Evolutionary conservation across 2,113 vertebrate species (phyloP).

Genomic region (Clarias magur): DNA sequence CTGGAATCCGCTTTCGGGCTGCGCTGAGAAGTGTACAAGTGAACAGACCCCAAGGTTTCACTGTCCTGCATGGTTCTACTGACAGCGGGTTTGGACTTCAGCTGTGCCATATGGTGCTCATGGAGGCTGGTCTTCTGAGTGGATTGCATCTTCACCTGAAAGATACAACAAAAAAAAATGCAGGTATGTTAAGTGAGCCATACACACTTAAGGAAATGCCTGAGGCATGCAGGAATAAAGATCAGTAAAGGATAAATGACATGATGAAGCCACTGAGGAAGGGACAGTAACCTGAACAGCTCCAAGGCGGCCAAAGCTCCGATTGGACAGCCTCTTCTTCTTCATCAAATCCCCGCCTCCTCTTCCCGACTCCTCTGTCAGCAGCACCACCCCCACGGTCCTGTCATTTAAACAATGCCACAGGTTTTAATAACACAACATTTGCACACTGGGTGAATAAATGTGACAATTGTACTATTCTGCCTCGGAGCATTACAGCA

Average conservation of each 20-base stretch:
- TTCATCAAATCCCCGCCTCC: slow-evolving; percentile 79
- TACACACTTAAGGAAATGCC: background rate
- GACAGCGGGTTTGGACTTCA: slow-evolving; percentile 82
- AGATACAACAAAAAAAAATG: background rate
- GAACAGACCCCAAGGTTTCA: slow-evolving; percentile 77
- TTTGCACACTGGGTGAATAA: background rate
- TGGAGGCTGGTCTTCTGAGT: slow-evolving; percentile 74
- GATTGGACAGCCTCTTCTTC: slow-evolving; percentile 80
- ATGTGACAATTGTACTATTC: background rate
- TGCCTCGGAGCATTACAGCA: slow-evolving; percentile 44
- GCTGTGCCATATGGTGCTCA: slow-evolving; percentile 72
- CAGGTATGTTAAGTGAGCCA: background rate
- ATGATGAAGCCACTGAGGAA: background rate
- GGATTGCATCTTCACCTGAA: slow-evolving; percentile 77
- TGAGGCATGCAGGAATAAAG: background rate
- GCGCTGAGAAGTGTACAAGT: slow-evolving; percentile 75
- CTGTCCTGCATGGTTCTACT: slow-evolving; percentile 79
- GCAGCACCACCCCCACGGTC: slow-evolving; percentile 78
- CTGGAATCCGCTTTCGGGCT: slow-evolving; percentile 67
- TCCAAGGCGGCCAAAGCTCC: slow-evolving; percentile 69
- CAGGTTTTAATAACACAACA: slow-evolving; percentile 30
- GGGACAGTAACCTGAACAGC: slow-evolving; percentile 65
- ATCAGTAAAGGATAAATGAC: slow-evolving; percentile 44
- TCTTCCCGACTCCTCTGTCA: slow-evolving; percentile 79
- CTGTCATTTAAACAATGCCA: slow-evolving; percentile 72